phyloP scores from a whole-genome alignment of 2,797 vertebrate genomes.

The Lagodon rhomboides region DNA sequence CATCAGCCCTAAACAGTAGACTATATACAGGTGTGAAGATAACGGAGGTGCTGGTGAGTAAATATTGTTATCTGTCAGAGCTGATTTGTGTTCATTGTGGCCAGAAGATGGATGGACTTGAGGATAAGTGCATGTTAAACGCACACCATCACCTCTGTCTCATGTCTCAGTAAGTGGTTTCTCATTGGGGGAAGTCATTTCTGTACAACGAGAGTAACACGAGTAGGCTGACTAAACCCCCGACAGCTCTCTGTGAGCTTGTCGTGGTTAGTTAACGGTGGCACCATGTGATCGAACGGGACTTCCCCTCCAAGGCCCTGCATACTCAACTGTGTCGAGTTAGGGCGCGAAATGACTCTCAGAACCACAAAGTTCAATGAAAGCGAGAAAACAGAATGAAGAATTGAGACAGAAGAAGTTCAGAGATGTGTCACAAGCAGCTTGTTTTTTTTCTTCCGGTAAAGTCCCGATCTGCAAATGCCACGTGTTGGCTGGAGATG shows the following conservation, averaged over 20 bases:
- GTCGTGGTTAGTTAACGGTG: neutral
- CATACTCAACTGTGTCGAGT: neutral
- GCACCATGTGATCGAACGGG: neutral
- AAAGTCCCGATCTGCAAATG: neutral
- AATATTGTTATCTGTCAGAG: neutral
- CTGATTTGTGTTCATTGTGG: no score
- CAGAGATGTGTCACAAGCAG: neutral
- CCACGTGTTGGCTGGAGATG: neutral
- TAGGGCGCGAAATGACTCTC: neutral
- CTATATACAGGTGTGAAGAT: neutral
- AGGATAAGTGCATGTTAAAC: neutral
- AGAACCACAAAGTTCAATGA: neutral
- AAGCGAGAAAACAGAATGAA: neutral
- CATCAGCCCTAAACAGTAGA: neutral
- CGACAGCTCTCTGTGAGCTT: neutral
- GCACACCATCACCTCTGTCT: neutral
- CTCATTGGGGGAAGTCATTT: neutral
- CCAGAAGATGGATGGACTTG: neutral
- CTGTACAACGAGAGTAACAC: neutral
- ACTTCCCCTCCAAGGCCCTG: neutral
- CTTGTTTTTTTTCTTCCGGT: neutral
- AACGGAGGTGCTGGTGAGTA: neutral
- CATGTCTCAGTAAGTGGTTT: no score
- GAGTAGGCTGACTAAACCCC: neutral
- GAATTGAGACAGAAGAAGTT: no score